These are phyloP conservation scores for Andrena trimmerana DNA, from an alignment of 2,888 invertebrate genomes.

Conservation along the genomic window DNA sequence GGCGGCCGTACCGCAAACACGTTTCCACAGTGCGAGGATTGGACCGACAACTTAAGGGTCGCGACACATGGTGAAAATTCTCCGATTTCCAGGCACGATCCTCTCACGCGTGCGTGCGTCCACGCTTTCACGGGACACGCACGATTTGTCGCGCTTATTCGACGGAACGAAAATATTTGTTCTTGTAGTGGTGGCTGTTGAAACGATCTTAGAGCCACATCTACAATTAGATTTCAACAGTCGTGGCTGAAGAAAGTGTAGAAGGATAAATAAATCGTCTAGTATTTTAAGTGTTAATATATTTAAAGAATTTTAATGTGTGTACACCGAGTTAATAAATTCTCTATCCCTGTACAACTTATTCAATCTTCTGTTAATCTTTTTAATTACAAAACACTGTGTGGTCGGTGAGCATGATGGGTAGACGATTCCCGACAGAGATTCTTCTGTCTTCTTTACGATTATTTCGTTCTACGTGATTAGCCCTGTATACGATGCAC, in stretches of 20 bases:
- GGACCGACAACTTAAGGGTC: slow-evolving; percentile 50
- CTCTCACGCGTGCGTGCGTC: slow-evolving; percentile 5
- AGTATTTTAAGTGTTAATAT: slow-evolving; percentile 3
- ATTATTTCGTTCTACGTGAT: neutral
- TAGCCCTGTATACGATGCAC: neutral
- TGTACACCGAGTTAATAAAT: slow-evolving; percentile 8
- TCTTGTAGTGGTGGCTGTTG: slow-evolving; percentile 14
- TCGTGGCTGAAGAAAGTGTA: neutral
- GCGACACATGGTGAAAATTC: slow-evolving; percentile 44
- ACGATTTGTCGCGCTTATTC: slow-evolving; percentile 47
- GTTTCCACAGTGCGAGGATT: slow-evolving; percentile 36
- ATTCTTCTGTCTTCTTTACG: neutral
- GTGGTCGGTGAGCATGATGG: neutral
- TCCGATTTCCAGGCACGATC: slow-evolving; percentile 39
- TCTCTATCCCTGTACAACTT: neutral
- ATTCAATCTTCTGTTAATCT: neutral
- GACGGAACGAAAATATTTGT: slow-evolving; percentile 47
- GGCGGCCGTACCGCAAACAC: slow-evolving; percentile 27
- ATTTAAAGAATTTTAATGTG: neutral
- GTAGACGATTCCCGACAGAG: neutral
- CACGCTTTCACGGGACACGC: slow-evolving; percentile 29
- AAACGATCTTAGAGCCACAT: slow-evolving; percentile 18
- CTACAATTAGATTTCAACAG: neutral
- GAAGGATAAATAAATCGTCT: neutral
- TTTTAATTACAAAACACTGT: neutral